Percentiles rank a stretch among this genome's conserved stretches.
Evolutionary conservation across 2,113 vertebrate genomes (phyloP).

Genomic region (Arvicanthis niloticus): DNA sequence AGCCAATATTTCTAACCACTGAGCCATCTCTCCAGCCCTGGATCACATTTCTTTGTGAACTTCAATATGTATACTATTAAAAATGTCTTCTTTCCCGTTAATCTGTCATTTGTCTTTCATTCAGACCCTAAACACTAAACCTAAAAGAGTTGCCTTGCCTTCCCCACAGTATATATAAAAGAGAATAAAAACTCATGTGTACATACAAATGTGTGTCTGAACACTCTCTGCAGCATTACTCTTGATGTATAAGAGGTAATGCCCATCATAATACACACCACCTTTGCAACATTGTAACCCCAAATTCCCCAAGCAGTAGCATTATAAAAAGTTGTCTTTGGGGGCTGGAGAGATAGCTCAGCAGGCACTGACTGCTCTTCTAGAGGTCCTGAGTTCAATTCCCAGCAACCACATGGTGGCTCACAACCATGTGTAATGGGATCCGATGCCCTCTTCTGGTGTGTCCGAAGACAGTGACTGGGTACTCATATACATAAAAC

Average conservation of each 20-base stretch:
- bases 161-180: background rate
- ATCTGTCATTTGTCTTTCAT: background rate
- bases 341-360: too few species aligned
- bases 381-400: too few species aligned
- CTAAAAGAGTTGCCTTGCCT: background rate
- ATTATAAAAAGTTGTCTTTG: too few species aligned
- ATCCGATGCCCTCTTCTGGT: too few species aligned
- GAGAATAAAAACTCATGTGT: background rate
- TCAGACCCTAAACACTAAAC: background rate
- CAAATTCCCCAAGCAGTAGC: too few species aligned
- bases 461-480: too few species aligned
- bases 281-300: too few species aligned
- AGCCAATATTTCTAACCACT: background rate
- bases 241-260: background rate
- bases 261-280: too few species aligned
- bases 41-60: background rate
- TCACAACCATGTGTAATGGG: too few species aligned
- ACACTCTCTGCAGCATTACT: background rate
- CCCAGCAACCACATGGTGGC: too few species aligned
- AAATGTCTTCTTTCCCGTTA: background rate
- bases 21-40: background rate
- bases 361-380: too few species aligned
- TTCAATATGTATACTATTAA: background rate
- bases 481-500: too few species aligned
- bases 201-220: background rate